Conservation (phyloP, 2,797 vertebrate species). For the Paratrypauchen microcephalus region DNA sequence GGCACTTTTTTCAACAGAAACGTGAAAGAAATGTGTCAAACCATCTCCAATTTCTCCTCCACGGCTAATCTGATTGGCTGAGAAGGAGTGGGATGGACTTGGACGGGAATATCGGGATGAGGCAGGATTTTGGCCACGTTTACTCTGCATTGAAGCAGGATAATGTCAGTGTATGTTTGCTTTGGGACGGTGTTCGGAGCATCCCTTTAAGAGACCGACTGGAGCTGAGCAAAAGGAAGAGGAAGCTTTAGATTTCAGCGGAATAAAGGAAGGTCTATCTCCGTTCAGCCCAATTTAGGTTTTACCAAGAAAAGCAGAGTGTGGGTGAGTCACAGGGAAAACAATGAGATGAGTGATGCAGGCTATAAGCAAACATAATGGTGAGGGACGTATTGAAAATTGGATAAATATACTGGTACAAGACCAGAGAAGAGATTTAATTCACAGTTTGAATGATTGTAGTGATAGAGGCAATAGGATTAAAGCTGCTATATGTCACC, state of each 20-base stretch:
- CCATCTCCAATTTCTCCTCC: conserved; percentile 72
- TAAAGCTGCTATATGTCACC: too few species aligned
- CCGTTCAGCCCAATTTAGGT: conserved; percentile 65
- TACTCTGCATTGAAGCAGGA: conserved; percentile 49
- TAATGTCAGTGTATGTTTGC: conserved; percentile 69
- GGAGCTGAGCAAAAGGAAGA: conserved; percentile 41
- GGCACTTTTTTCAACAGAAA: conserved; percentile 54
- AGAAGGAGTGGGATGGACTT: conserved; percentile 54
- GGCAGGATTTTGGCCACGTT: conserved; percentile 63
- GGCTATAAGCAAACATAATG: conserved; percentile 20
- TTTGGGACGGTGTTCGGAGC: conserved; percentile 68
- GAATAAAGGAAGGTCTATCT: conserved; percentile 59
- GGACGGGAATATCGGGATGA: conserved; percentile 62
- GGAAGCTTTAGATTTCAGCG: conserved; percentile 65
- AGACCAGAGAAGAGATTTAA: conserved; percentile 6
- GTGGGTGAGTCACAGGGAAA: conserved; percentile 43
- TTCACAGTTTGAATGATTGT: too few species aligned
- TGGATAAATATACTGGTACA: conserved; percentile 36
- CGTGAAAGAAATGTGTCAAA: conserved; percentile 74
- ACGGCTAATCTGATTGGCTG: conserved; percentile 76
- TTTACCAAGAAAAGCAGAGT: conserved; percentile 64
- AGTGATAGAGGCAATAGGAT: too few species aligned
- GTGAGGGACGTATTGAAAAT: background rate
- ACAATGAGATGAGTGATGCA: conserved; percentile 52
- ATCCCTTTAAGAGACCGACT: conserved; percentile 28